A percentile compares a stretch with the other conserved stretches of the same genome.
Conservation (phyloP, 2,797 vertebrate genomes). For the Onychomys torridus region DNA sequence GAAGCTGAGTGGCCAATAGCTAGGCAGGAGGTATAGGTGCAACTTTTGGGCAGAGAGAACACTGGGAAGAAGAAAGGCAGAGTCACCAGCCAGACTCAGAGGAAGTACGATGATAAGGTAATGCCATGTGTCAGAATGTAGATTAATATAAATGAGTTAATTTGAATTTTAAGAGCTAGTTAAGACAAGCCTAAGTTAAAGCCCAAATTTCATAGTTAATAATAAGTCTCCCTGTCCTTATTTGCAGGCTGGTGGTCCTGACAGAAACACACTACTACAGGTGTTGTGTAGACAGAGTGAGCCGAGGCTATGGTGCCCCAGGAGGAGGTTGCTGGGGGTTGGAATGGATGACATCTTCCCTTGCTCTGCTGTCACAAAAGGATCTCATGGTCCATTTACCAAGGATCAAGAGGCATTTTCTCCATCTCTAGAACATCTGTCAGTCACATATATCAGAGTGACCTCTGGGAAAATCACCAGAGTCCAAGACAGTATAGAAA, state of each 20-base stretch:
- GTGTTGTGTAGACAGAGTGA: neutral
- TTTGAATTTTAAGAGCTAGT: neutral
- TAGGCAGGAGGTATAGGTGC: neutral
- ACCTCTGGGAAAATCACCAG: neutral
- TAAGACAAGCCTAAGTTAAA: neutral
- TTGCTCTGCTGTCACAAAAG: neutral
- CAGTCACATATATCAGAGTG: neutral
- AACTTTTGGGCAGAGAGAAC: neutral
- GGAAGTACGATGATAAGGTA: neutral
- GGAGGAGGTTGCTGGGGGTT: neutral
- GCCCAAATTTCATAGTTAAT: neutral
- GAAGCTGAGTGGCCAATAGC: neutral
- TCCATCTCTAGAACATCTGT: neutral
- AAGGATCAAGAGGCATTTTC: neutral
- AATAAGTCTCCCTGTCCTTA: neutral
- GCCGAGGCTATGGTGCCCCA: neutral
- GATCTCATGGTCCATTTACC: neutral
- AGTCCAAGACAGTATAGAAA: neutral
- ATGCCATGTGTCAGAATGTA: neutral
- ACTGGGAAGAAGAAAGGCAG: neutral
- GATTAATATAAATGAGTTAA: neutral
- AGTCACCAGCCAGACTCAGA: neutral
- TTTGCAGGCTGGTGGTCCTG: neutral
- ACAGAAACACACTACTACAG: neutral
- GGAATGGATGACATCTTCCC: neutral